Conservation (phyloP, 1,140 invertebrate species). For the Colletes latitarsis region DNA sequence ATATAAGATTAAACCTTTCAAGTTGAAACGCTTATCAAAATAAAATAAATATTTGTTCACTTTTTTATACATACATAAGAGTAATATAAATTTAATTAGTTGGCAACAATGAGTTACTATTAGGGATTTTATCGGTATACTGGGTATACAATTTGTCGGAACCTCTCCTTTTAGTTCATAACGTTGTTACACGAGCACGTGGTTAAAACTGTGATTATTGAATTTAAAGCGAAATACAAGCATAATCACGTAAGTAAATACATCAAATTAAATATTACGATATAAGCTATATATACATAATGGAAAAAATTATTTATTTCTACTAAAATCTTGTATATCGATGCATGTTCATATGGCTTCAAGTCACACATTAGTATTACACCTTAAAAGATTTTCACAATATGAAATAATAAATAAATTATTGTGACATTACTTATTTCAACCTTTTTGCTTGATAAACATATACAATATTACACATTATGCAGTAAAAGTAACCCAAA, state of each 20-base stretch:
- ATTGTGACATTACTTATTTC: neutral
- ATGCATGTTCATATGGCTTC: neutral
- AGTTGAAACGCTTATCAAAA: neutral
- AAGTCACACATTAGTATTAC: neutral
- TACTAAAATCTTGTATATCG: neutral
- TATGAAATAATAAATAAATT: neutral
- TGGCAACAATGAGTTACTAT: neutral
- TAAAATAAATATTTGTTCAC: neutral
- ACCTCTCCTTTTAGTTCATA: conserved; percentile 64
- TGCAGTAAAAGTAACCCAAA: neutral
- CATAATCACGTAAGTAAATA: conserved; percentile 66
- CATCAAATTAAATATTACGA: conserved; percentile 11
- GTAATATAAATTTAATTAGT: conserved; percentile 15
- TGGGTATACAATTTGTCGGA: neutral
- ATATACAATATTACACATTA: neutral
- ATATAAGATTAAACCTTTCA: neutral
- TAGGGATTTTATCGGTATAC: conserved; percentile 32
- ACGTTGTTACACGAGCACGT: conserved; percentile 72
- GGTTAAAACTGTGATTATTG: conserved; percentile 67
- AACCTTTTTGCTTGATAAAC: neutral
- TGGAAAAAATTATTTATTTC: neutral
- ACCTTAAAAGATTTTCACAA: too few relatives aligned
- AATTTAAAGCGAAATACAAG: conserved; percentile 67
- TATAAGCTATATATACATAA: neutral
- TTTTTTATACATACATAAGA: neutral